Conservation (phyloP, 2,888 invertebrate genomes). For the Geotrupes spiniger region DNA sequence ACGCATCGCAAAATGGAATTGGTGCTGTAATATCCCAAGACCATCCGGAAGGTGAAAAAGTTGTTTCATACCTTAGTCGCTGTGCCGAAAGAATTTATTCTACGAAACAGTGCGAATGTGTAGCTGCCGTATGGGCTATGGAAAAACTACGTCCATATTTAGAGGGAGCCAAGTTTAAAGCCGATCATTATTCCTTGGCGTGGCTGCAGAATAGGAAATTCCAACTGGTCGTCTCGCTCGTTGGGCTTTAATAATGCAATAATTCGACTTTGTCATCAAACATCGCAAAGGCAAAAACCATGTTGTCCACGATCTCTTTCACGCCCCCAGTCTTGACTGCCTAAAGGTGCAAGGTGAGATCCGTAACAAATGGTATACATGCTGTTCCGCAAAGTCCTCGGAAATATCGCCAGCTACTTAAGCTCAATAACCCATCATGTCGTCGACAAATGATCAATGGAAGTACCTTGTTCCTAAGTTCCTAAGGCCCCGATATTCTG, state of each 20-base stretch:
- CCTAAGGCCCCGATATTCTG: not conserved
- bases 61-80: slow-evolving; percentile 22
- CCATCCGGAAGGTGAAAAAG: not conserved
- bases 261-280: not conserved
- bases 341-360: not conserved
- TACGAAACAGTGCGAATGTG: not conserved
- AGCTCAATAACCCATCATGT: not conserved
- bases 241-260: slow-evolving; percentile 24
- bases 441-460: not conserved
- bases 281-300: slow-evolving; percentile 1
- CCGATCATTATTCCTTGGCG: not conserved
- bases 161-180: not conserved
- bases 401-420: not conserved
- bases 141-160: slow-evolving; percentile 20
- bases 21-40: not conserved
- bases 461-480: not conserved
- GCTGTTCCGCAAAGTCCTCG: not conserved
- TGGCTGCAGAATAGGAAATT: slow-evolving; percentile 20
- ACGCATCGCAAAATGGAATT: not conserved
- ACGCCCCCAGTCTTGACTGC: not conserved
- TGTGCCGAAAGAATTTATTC: slow-evolving; percentile 13
- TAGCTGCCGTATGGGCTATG: slow-evolving; percentile 12
- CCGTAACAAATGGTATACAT: too few relatives aligned
- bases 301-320: not conserved
- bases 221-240: slow-evolving; percentile 23